Evolutionary conservation across 1,140 invertebrate species (phyloP), one percentile per base, ranked within the genome.

Genomic region (Mycetomoellerius zeteki): DNA sequence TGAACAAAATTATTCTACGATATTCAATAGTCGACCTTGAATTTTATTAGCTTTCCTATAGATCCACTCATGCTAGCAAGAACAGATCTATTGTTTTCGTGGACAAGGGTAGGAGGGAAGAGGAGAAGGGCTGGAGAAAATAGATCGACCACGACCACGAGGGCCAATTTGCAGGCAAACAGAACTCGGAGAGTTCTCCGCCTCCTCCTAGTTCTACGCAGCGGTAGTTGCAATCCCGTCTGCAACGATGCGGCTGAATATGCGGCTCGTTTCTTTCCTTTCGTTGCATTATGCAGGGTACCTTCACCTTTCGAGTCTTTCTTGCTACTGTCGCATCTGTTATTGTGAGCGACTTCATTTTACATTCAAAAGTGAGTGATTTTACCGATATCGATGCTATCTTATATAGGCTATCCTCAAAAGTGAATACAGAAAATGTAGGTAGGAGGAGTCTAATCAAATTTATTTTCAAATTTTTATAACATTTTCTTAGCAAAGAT

Each of bases 101-200:
- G 52, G 4, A 30, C 24, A 10, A 14, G 24, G 16, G 30, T 14
- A 19, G 21, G 10, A 67, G 10, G 14, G 6, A 69, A 24, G 65
- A 8, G 65, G 14, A 24, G 37, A 50, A 47, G 65, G n/a, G n/a
- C 37, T 69, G 37, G 37, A 50, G 80, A 73, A 82, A 82, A 82
- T 73, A 82, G 67, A 82, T 64, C 47, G 30, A 64, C 69, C 80
- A 80, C 77, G 67, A 60, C 24, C 24, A 33, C 12, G 54, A 54
- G 19, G 54, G 69, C 37, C 67, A 60, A 82, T 82, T 82, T 73
- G 67, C 80, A 52, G 67, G 67, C 67, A 73, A 82, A 58, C 80
- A 54, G 77, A 81, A 37, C 67, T 33, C 76, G 27, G 43, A 43
- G 43, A 50, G 21, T 43, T 80, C 80, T 78, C 80, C 30, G 62